Base-by-base conservation (phyloP, 2,888 invertebrate species). In the Eupithecia exiguata region DNA sequence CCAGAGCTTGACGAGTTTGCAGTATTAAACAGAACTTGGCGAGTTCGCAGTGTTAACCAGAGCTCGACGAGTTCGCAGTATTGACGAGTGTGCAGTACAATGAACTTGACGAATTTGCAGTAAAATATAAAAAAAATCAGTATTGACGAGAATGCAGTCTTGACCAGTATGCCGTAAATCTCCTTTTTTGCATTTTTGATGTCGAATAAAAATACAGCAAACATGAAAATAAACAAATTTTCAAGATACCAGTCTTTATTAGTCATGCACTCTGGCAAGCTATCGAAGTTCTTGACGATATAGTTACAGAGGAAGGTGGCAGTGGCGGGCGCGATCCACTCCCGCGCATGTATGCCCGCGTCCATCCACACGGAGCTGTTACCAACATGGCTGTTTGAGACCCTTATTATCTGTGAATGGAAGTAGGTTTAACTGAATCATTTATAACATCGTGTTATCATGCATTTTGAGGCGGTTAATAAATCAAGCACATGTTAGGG, bases 291-390 rank as follows among this genome's bases (percentile, higher is more conserved):
- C 76, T 95, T 96, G 0, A 96, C 95, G 66, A 98, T 91, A 81
- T 97, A 94, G 85, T 97, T 95, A 67, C 97, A 96, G 46, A 97
- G 94, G 85, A 96, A 98, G 0, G 97, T 97, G 5, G 97, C 97
- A 0, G 96, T 95, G 0, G 98, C 97, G 0, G 97, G 97, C 0
- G 97, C 96, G 76, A 98, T 97, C 98, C 98, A 99, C 95, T 99
- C 99, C 65, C 98, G 95, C 1, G 98, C 98, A 86, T 98, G 98
- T 80, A 98, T 98, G 10, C 98, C 98, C 6, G 97, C 97, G 85
- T 97, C 97, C 77, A 97, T 94, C 97, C 97, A 97, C 43, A 97
- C 93, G 0, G 96, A 95, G 5, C 95, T 94, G 75, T 96, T 96
- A 12, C 88, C 91, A 0, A 94, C 88, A 49, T 96, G 93, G 70